phyloP scores from a whole-genome alignment of 2,888 invertebrate genomes.

The Troides helena region DNA sequence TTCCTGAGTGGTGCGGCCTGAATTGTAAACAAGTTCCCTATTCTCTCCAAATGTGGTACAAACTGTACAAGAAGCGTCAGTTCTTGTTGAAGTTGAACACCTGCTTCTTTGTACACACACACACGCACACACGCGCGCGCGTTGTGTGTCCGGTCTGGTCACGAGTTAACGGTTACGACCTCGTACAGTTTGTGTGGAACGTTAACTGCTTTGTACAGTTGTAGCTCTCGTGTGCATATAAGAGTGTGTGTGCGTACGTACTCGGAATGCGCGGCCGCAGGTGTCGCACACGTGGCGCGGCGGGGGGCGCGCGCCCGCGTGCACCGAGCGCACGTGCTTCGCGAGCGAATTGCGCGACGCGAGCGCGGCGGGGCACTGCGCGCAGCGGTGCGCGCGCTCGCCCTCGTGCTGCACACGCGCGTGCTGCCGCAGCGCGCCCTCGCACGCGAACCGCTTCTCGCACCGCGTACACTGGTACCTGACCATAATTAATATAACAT shows the following conservation, averaged over 20 bases:
- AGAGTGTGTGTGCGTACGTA: constrained; percentile 36
- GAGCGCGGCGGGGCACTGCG: constrained; percentile 65
- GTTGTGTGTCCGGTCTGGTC: no score
- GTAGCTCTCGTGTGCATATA: no score
- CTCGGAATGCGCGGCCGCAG: constrained; percentile 66
- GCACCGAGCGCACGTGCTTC: constrained; percentile 57
- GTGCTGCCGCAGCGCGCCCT: constrained; percentile 46
- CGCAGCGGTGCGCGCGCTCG: constrained; percentile 57
- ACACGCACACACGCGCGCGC: no score
- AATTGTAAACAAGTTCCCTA: no score
- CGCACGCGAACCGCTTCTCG: constrained; percentile 49
- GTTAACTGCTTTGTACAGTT: no score
- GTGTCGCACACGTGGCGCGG: constrained; percentile 60
- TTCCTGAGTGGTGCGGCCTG: no score
- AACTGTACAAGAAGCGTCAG: no score
- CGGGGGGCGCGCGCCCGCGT: constrained; percentile 47
- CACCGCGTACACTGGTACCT: constrained; percentile 58
- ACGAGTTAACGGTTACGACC: no score
- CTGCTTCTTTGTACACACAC: no score
- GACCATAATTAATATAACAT: neutral
- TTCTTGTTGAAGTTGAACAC: no score
- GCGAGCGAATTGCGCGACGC: constrained; percentile 52
- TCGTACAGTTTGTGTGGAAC: no score
- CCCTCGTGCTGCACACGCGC: constrained; percentile 61
- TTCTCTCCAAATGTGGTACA: no score